These are phyloP conservation scores for Pecten maximus DNA, from an alignment of 2,888 invertebrate species.

Conservation along the genomic window DNA sequence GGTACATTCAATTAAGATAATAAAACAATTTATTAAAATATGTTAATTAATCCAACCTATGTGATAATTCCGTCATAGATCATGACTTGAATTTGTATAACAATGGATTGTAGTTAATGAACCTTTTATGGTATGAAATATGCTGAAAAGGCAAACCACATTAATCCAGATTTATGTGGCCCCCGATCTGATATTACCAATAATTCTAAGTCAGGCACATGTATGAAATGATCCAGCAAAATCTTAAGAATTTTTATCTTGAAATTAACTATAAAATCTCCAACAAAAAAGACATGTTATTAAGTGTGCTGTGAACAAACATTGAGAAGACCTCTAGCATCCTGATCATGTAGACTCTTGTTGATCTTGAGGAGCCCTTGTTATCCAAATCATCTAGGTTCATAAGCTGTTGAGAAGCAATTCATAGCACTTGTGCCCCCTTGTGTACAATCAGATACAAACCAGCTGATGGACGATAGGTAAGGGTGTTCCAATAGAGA, in stretches of 20 bases:
- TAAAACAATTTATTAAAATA: conserved; percentile 7
- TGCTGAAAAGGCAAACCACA: neutral
- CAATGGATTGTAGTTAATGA: neutral
- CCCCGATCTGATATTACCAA: neutral
- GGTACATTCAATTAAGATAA: conserved; percentile 21
- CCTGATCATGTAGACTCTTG: neutral
- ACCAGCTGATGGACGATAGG: neutral
- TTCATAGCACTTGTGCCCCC: neutral
- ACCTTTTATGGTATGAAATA: neutral
- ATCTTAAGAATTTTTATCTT: neutral
- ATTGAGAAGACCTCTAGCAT: neutral
- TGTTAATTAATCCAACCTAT: neutral
- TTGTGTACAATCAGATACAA: neutral
- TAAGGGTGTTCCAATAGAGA: too few relatives aligned
- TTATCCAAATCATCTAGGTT: neutral
- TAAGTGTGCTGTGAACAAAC: neutral
- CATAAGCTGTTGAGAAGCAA: neutral
- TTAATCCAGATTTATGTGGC: neutral
- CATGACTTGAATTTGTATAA: neutral
- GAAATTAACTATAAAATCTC: neutral
- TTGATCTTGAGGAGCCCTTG: neutral
- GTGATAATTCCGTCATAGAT: neutral
- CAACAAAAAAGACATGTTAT: neutral
- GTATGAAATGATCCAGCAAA: neutral
- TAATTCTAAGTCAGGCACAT: neutral